phyloP scores from a whole-genome alignment of 2,888 invertebrate species.

The Drosophila stalkeri region DNA sequence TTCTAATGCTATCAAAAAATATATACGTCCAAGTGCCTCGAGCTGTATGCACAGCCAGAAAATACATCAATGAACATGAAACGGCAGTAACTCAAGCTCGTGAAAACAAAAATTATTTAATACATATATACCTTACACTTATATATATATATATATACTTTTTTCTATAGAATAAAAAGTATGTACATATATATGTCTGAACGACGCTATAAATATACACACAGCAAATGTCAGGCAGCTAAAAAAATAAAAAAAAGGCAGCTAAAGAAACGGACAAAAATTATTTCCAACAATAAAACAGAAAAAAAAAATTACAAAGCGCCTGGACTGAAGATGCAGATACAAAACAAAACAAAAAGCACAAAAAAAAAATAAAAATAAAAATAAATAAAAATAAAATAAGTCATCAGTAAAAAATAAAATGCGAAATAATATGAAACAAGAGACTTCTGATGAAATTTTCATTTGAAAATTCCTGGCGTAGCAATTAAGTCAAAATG shows the following conservation, averaged over 20 bases:
- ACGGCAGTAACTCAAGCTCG: slow-evolving; percentile 26
- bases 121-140: not conserved
- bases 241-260: slow-evolving; percentile 33
- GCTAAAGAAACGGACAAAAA: slow-evolving; percentile 38
- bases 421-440: slow-evolving; percentile 49
- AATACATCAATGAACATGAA: slow-evolving; percentile 63
- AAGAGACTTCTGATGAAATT: slow-evolving; percentile 71
- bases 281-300: slow-evolving; percentile 65
- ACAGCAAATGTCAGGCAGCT: slow-evolving; percentile 28
- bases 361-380: too few relatives aligned
- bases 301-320: slow-evolving; percentile 51
- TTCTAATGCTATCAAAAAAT: slow-evolving; percentile 74
- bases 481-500: slow-evolving; percentile 72
- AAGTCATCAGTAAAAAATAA: slow-evolving; percentile 50
- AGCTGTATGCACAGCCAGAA: slow-evolving; percentile 49
- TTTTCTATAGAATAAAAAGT: slow-evolving; percentile 6
- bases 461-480: slow-evolving; percentile 75
- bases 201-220: slow-evolving; percentile 51
- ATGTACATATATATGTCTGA: slow-evolving; percentile 13
- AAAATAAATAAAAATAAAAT: slow-evolving; percentile 30
- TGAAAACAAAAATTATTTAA: slow-evolving; percentile 23
- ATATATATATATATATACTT: slow-evolving; percentile 7
- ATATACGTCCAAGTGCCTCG: slow-evolving; percentile 53
- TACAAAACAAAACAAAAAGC: slow-evolving; percentile 6
- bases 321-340: slow-evolving; percentile 37